Evolutionary conservation across 2,113 vertebrate species (phyloP), one percentile per base, ranked within the genome.

Genomic region (Coryphaenoides rupestris): DNA sequence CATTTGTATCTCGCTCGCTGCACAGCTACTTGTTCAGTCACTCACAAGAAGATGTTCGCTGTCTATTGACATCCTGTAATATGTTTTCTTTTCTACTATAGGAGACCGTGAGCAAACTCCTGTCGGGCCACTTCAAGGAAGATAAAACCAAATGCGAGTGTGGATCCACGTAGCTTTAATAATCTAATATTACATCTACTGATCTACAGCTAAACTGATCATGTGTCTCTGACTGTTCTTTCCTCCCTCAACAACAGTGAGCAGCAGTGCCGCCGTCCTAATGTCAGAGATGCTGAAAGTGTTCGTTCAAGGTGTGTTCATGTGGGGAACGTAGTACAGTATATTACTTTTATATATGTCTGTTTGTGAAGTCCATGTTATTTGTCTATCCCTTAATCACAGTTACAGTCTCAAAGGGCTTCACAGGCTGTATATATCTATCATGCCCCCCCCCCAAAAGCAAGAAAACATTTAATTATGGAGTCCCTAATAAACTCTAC

Each of bases 141-240:
- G 88, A 88, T 9, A 90, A 87, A 86, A 90, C 83, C 9, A 90
- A 72, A 87, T 49, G 91, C 91, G 62, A 88, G 88, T 75, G 58
- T 3, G 3, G 60, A 26, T 24, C 19, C 0, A 23, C 40, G 5
- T 24, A 33, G 16, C 4, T 22, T n/a, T n/a, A n/a, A n/a, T n/a
- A n/a, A n/a, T n/a, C n/a, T 5, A 7, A 19, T 22, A 22, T 55
- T 10, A 55, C 21, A 13, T 13, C 19, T n/a, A n/a, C n/a, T 55
- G 21, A 22, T 22, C 3, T 55, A 21, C 3, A 22, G 54, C 4
- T 21, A 19, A 12, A 21, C 54, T 23, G n/a, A 19, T 9, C n/a
- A n/a, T n/a, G n/a, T 9, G 19, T 14, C 14, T 14, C 15, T 13
- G 19, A 55, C 1, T 15, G 56, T 23, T 1, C 1, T 12, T 2